phyloP scores from a whole-genome alignment of 2,113 vertebrate genomes.

The Sapajus apella region DNA sequence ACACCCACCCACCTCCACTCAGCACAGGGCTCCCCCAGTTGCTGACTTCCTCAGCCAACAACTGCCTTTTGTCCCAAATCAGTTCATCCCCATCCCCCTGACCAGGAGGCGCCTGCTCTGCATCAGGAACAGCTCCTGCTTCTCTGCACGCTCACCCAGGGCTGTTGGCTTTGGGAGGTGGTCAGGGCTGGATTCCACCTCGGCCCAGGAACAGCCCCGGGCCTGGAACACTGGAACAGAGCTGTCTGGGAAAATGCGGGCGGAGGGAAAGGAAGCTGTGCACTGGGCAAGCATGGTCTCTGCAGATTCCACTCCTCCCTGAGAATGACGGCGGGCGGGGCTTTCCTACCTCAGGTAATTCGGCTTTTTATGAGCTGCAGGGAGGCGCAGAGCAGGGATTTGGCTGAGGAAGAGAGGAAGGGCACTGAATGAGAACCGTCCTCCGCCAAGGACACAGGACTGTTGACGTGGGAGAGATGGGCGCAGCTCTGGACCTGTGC shows the following conservation, averaged over 20 bases:
- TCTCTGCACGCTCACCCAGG: not conserved
- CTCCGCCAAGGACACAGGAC: conserved; percentile 58
- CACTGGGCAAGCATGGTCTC: not conserved
- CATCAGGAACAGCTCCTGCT: not conserved
- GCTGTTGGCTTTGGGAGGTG: not conserved
- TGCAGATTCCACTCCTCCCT: not conserved
- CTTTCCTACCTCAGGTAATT: not conserved
- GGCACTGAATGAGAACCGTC: not conserved
- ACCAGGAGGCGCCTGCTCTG: not conserved
- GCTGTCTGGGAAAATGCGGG: not conserved
- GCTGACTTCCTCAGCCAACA: not conserved
- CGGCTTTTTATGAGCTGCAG: not conserved
- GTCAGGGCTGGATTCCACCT: not conserved
- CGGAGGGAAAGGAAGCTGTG: not conserved
- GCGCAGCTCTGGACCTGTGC: conserved; percentile 50
- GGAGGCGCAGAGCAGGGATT: not conserved
- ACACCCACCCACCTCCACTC: not conserved
- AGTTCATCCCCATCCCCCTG: not conserved
- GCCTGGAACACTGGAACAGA: not conserved
- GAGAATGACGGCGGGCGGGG: not conserved
- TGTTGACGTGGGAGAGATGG: conserved; percentile 50
- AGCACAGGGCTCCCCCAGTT: not conserved
- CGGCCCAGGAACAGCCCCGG: not conserved
- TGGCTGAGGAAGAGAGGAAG: conserved; percentile 41
- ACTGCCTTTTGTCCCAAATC: not conserved